Evolutionary conservation across 2,888 invertebrate genomes (phyloP), one percentile per base, ranked within the genome.

Genomic region (Lasioglossum figueresi): DNA sequence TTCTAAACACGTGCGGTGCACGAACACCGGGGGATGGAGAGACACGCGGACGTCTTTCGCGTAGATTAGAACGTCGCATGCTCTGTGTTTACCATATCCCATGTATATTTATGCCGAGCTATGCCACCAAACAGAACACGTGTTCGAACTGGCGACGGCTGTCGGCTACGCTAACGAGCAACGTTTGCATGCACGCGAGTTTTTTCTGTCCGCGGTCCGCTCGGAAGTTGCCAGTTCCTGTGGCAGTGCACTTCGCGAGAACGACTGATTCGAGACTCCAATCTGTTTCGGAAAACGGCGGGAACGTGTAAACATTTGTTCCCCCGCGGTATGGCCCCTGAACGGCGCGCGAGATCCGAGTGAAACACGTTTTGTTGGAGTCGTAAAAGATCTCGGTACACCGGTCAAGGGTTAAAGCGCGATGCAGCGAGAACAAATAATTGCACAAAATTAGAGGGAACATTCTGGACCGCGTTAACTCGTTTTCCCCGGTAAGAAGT

Each of bases 21-120:
- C 48, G 77, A 78, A 68, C 45, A 66, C 16, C 63, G 19, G 43
- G 43, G 43, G 31, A 78, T 23, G 59, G 66, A 40, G 12, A 12
- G 6, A 59, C 34, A 66, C 37, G 68, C 16, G 34, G 37, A 68
- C 56, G 45, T 80, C 80, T 76, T 66, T 82, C 71, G 52, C 80
- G 75, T 45, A 87, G 83, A 91, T 89, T 91, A 85, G 85, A 83
- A 70, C 77, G 79, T 83, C 91, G 91, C 89, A 86, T 91, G 91
- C 79, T 82, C 72, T 73, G 80, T 87, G 82, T 89, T 91, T 91
- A 91, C 88, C 90, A 91, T 91, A 89, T 85, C 89, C 59, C 84
- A 90, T 88, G 90, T 91, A 91, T 91, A 91, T 91, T 91, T 91
- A 91, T 89, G 88, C 79, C 48, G 37, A 31, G 70, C 75, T 66